These are phyloP conservation scores for Rattus norvegicus DNA, from an alignment of 2,113 vertebrate species.

Conservation along the genomic window GRCr8 NC_086032.1:18702501-18703000, in stretches of 20 bases:
- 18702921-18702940: slow-evolving; percentile 57
- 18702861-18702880: slow-evolving; percentile 22
- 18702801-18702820: neutral
- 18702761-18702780: slow-evolving; percentile 33
- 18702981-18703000: slow-evolving; percentile 24
- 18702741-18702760: neutral
- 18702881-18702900: neutral
- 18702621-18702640: too few species aligned
- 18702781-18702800: slow-evolving; percentile 1
- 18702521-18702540: slow-evolving; percentile 96
- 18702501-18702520: slow-evolving; percentile 97
- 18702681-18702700: neutral
- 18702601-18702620: neutral
- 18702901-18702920: slow-evolving; percentile 38
- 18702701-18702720: neutral
- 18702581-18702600: slow-evolving; percentile 37
- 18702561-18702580: neutral
- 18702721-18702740: neutral
- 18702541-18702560: slow-evolving; percentile 55
- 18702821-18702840: neutral
- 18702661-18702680: accelerated
- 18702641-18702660: accelerated
- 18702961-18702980: neutral
- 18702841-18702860: slow-evolving; percentile 5
- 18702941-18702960: neutral